Conservation (phyloP, 1,140 invertebrate species). For the Eurosta solidaginis region DNA sequence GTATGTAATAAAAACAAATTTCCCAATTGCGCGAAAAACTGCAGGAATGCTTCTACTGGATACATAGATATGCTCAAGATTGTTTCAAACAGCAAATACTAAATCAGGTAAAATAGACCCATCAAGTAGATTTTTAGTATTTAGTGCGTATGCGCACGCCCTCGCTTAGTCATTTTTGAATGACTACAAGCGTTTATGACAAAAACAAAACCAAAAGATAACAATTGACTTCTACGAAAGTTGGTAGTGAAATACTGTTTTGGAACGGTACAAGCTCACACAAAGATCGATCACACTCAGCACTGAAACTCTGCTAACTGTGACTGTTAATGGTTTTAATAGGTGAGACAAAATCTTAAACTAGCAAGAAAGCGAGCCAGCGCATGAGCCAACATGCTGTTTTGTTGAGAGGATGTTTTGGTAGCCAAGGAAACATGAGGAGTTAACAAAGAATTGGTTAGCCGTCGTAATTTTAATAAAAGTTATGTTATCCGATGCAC, state of each 20-base stretch:
- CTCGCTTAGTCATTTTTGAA: not conserved
- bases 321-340: conserved; percentile 1
- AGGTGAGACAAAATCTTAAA: not conserved
- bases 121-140: not conserved
- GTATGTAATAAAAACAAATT: not conserved
- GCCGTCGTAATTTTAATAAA: too few relatives aligned
- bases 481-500: too few relatives aligned
- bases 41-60: not conserved
- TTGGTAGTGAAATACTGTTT: not conserved
- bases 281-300: not conserved
- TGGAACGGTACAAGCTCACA: not conserved
- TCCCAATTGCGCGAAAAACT: not conserved
- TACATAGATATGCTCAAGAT: not conserved
- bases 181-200: not conserved
- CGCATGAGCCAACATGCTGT: too few relatives aligned
- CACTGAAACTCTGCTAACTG: not conserved
- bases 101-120: not conserved
- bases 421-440: too few relatives aligned
- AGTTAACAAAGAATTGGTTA: too few relatives aligned
- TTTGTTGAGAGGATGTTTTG: too few relatives aligned
- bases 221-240: conserved; percentile 14
- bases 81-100: not conserved
- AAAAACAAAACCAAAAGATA: not conserved
- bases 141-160: not conserved
- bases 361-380: not conserved